Evolutionary conservation across 2,113 vertebrate genomes (phyloP), one percentile per base, ranked within the genome.

Genomic region (Proterorhinus semilunaris): DNA sequence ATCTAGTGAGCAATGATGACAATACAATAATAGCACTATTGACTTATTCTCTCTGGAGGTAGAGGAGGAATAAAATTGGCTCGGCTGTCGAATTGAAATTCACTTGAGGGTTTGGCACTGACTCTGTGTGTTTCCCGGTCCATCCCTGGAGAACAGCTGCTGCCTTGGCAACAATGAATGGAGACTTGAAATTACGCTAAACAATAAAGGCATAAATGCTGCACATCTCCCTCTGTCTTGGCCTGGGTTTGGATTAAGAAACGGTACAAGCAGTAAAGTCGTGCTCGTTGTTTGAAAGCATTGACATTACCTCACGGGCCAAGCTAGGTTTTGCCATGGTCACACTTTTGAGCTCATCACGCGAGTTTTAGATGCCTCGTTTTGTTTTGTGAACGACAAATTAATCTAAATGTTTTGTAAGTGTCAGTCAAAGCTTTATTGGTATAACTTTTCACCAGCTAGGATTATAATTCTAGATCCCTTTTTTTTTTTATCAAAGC

Each of bases 21-120:
- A 82, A 82, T 68, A 72, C 69, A 78, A 83, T 77, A 82, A 88
- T 83, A 79, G 74, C 6, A 62, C 75, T 82, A 82, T 88, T 88
- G 81, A 74, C 71, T 81, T 82, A 85, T 83, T 82, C 76, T 82
- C 81, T 79, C 58, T 47, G 63, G 72, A 74, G 78, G 83, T 79
- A 72, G 81, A 83, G 15, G 54, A 66, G 75, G 76, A 43, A 78
- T 72, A 83, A 85, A 86, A 80, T 83, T 75, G 75, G 68, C 77
- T 62, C 0, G 66, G 69, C 78, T 74, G 78, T 83, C 80, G 65
- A 72, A 78, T 86, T 76, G 49, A 72, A 75, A 81, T 86, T 79
- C 79, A 78, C 71, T 74, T n/a, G 84, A 79, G 83, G 78, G 66
- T 77, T 83, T 82, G 82, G 80, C 58, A 52, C 71, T 11, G 55